These are phyloP conservation scores for Druceiella hillmani DNA, from an alignment of 2,888 invertebrate genomes.

Conservation along the genomic window DNA sequence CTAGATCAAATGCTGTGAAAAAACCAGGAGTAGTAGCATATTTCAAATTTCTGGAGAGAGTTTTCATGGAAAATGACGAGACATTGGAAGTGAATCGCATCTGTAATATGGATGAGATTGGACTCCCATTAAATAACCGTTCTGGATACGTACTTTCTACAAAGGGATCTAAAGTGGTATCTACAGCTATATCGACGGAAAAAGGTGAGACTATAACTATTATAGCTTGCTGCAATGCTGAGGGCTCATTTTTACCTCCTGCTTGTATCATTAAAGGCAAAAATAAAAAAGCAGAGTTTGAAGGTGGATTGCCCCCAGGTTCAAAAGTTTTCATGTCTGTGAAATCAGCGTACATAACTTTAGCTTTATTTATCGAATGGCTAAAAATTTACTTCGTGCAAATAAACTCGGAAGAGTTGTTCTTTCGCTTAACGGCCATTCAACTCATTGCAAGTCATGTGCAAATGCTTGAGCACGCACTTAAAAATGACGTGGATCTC, in stretches of 20 bases:
- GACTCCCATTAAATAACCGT: too few relatives aligned
- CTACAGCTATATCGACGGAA: constrained; percentile 28
- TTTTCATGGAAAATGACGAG: constrained; percentile 21
- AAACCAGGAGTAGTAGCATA: constrained; percentile 1
- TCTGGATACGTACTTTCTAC: constrained; percentile 27
- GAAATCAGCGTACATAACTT: constrained; percentile 27
- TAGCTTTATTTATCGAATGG: constrained; percentile 25
- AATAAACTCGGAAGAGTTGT: constrained; percentile 23
- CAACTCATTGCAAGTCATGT: constrained; percentile 19
- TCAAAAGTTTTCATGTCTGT: constrained; percentile 24
- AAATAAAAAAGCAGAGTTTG: constrained; percentile 25
- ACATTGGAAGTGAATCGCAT: constrained; percentile 29
- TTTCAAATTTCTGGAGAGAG: too few relatives aligned
- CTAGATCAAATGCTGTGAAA: constrained; percentile 6
- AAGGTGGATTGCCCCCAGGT: constrained; percentile 20
- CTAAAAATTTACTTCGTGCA: constrained; percentile 24
- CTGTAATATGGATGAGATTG: constrained; percentile 28
- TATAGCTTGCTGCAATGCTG: constrained; percentile 30
- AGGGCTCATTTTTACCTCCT: constrained; percentile 28
- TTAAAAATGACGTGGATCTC: not conserved
- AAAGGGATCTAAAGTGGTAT: constrained; percentile 27
- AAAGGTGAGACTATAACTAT: constrained; percentile 29
- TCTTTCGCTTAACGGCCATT: constrained; percentile 21
- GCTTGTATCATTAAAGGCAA: constrained; percentile 27
- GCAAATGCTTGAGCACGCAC: constrained; percentile 1